These are phyloP conservation scores for Drosophila tristis DNA, from an alignment of 1,140 invertebrate species.

Conservation along the genomic window DNA sequence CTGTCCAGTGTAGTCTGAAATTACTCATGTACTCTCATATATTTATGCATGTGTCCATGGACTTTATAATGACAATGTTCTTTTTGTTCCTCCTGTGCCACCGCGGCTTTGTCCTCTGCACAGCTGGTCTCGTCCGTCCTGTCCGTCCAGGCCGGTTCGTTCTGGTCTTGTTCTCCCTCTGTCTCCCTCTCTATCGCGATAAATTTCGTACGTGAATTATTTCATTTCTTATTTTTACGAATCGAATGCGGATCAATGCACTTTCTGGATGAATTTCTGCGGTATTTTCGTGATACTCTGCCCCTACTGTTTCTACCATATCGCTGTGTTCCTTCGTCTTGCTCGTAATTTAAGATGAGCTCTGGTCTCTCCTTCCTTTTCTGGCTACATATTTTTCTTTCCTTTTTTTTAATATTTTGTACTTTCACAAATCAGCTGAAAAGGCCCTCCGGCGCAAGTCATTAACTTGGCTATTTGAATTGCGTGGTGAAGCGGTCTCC, in stretches of 20 bases:
- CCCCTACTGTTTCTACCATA: background rate
- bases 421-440: slow-evolving; percentile 74
- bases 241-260: slow-evolving; percentile 72
- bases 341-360: slow-evolving; percentile 31
- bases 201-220: slow-evolving; percentile 45
- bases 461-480: slow-evolving; percentile 82
- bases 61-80: slow-evolving; percentile 51
- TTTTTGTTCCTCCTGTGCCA: slow-evolving; percentile 1
- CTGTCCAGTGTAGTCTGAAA: slow-evolving; percentile 31
- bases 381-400: slow-evolving; percentile 6
- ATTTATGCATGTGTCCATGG: slow-evolving; percentile 49
- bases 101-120: slow-evolving; percentile 13
- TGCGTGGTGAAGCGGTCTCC: slow-evolving; percentile 23
- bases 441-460: slow-evolving; percentile 70
- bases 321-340: slow-evolving; percentile 6
- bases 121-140: slow-evolving; percentile 33
- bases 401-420: slow-evolving; percentile 36
- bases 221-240: slow-evolving; percentile 26
- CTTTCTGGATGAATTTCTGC: slow-evolving; percentile 34
- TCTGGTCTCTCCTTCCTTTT: background rate
- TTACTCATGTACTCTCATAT: slow-evolving; percentile 46
- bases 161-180: background rate
- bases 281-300: slow-evolving; percentile 28
- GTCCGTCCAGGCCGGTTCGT: slow-evolving; percentile 26
- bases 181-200: slow-evolving; percentile 9